Base-by-base conservation (phyloP, 2,797 vertebrate species). In the Limnodromus scolopaceus region DNA sequence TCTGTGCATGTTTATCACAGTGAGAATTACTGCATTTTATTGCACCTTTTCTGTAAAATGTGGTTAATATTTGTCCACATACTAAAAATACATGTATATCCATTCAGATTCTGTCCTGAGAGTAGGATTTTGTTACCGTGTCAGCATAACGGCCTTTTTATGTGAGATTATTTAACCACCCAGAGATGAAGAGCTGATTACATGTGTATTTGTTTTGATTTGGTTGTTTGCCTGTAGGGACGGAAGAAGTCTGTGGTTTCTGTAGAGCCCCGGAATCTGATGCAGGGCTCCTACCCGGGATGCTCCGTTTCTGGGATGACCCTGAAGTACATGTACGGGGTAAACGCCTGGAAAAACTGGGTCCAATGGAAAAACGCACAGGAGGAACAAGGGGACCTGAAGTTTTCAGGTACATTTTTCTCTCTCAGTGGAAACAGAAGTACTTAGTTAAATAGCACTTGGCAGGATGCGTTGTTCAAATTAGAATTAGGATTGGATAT, bases 281-380 rank as follows among this genome's bases (percentile, higher is more conserved):
- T 98, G 97, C 98, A 98, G 93, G 97, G 98, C 91, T 97, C 98
- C 46, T 98, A 98, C 91, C 98, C 98, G 2, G 97, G 95, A 3
- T 98, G 98, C 84, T 98, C 98, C 22, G 98, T 98, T 55, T 98
- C 98, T 12, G 99, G 98, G 80, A 98, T 98, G 97, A 98, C 98
- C 39, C 97, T 99, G 2, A 99, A 99, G 95, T 99, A 99, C 39
- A 98, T 99, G 96, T 99, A 99, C 2, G 99, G 99, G 30, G 98
- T 99, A 6, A 99, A 99, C 0, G 99, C 99, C 68, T 99, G 99
- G 99, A 99, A 98, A 97, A 98, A 98, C 89, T 99, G 99, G 99
- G 98, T 99, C 96, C 98, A 98, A 36, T 99, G 99, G 99, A 99
- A 99, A 95, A 99, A 99, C 4, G 95, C 98, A 27, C 99, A 99